Base-by-base conservation (phyloP, 2,797 vertebrate species). In the Neoniphon sammara region DNA sequence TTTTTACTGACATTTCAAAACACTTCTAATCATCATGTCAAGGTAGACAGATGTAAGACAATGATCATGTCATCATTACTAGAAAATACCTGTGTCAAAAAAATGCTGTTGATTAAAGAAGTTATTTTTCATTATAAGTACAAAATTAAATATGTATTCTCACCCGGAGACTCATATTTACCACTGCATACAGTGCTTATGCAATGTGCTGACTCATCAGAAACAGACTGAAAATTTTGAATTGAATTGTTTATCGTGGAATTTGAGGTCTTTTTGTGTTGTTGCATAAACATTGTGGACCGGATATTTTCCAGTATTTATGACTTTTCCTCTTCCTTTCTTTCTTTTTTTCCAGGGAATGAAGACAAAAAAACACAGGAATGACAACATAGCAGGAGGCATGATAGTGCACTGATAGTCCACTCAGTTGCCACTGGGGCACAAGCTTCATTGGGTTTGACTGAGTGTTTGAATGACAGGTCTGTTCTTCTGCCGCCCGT, bases 401-500 rank as follows among this genome's bases (percentile, higher is more conserved):
- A n/a, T 75, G 34, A 61, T 66, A 17, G 23, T 3, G 59, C 27
- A 58, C 65, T 59, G 31, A 83, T 67, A 55, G 65, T 78, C 68
- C 23, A 60, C 75, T 27, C 36, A 11, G 5, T 18, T 66, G 55
- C 70, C 72, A 61, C 75, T 36, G 57, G 52, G 76, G 83, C 57
- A 69, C 55, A 64, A 72, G 64, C 66, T 68, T 69, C 58, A 68
- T 36, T 18, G 56, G 82, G 67, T 77, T 53, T 73, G 70, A 80
- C 47, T 14, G 27, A 44, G 30, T 14, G 47, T 73, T 67, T 85
- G 85, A 86, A 54, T 87, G 87, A 82, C 81, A 82, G 73, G 69
- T 67, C 66, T 63, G 71, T 75, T 84, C 63, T 80, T 59, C 77
- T 71, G 69, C 61, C 62, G 61, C 76, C 46, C 47, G n/a, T 65